Evolutionary conservation across 1,140 invertebrate genomes (phyloP).

Genomic region (Aphidius gifuensis): DNA sequence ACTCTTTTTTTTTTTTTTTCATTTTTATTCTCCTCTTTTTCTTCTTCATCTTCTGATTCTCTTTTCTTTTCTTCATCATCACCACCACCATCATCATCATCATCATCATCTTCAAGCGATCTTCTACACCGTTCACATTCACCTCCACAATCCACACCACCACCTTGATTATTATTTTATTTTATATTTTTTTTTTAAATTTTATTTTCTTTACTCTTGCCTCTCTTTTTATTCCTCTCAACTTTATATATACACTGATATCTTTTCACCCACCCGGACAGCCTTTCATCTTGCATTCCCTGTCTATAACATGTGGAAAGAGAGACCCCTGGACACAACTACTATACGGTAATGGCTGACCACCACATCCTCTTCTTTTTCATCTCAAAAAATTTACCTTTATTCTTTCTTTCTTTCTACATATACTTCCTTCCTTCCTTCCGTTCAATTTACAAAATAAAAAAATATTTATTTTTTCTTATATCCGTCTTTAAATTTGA

Average conservation of each 20-base stretch:
- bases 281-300: constrained; percentile 21
- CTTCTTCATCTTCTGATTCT: constrained; percentile 18
- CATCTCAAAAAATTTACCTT: constrained; percentile 27
- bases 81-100: constrained; percentile 8
- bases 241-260: not conserved
- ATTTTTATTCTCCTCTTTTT: too few relatives aligned
- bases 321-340: constrained; percentile 40
- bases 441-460: constrained; percentile 11
- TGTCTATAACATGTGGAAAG: constrained; percentile 8
- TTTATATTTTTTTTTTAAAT: constrained; percentile 2
- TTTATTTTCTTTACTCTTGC: constrained; percentile 9
- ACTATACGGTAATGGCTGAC: constrained; percentile 44
- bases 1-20: too few relatives aligned
- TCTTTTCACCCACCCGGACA: constrained; percentile 9
- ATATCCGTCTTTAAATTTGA: not conserved
- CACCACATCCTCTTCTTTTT: constrained; percentile 42
- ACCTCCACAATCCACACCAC: not conserved
- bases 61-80: constrained; percentile 2
- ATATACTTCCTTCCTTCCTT: constrained; percentile 31
- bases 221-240: not conserved
- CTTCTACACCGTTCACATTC: constrained; percentile 5
- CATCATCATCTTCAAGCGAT: too few relatives aligned
- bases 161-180: constrained; percentile 1
- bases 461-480: not conserved
- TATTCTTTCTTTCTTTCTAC: constrained; percentile 28